Conservation (phyloP, 1,140 invertebrate species). For the Halictus rubicundus region DNA sequence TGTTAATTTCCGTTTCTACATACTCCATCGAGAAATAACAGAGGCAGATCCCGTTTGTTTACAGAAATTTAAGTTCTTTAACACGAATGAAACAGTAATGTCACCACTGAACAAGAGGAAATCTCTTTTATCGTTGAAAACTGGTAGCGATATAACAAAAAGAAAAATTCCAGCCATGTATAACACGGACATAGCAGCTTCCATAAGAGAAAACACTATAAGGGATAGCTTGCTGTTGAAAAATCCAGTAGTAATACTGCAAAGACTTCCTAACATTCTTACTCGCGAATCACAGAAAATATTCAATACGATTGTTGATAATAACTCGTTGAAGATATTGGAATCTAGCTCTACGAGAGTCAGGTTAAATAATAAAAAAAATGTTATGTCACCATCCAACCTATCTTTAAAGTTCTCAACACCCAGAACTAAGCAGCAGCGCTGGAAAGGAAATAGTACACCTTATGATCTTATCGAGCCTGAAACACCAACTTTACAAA, state of each 20-base stretch:
- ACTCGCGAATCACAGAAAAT: background rate
- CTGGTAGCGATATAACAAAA: background rate
- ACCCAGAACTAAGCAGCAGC: slow-evolving; percentile 34
- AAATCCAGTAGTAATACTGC: slow-evolving; percentile 55
- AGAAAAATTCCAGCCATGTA: background rate
- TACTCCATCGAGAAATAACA: too few species aligned
- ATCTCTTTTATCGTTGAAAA: background rate
- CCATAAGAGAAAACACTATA: background rate
- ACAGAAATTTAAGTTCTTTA: too few species aligned
- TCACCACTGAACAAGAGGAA: background rate
- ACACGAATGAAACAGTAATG: background rate
- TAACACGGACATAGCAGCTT: background rate
- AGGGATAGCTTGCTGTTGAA: slow-evolving; percentile 1
- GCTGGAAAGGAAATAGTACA: background rate
- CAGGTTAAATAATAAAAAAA: background rate
- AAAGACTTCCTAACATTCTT: slow-evolving; percentile 45
- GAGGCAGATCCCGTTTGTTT: too few species aligned
- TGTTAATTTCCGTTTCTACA: too few species aligned
- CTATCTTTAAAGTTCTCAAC: slow-evolving; percentile 52
- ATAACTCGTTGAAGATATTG: background rate
- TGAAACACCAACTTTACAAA: slow-evolving; percentile 56
- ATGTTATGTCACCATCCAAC: background rate
- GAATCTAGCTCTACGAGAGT: background rate
- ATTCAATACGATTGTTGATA: background rate
- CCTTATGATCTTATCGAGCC: slow-evolving; percentile 67